Base-by-base conservation (phyloP, 1,140 invertebrate species). In the Habropoda laboriosa region DNA sequence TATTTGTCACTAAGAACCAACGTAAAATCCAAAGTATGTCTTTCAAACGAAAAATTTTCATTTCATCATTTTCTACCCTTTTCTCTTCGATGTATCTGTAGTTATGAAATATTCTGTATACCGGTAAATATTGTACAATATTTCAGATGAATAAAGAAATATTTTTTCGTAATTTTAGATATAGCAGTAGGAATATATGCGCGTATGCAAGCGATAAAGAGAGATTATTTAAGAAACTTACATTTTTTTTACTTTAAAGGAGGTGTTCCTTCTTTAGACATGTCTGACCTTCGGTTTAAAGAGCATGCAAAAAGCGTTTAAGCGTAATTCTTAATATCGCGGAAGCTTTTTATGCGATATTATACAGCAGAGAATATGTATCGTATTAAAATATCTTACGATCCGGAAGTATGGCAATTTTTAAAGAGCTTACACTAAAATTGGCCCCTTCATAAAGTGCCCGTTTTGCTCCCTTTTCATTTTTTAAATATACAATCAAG, bases 401-500 rank as follows among this genome's bases (percentile, higher is more conserved):
- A 30, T 71, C 66, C 66, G 75, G 66, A 77, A 77, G 66, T 40
- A 60, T 32, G 66, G 32, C 7, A 49, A 0, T 49, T n/a, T 77
- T 24, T 2, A n/a, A 68, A 21, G 51, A 40, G 5, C 21, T 57
- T 38, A 18, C 24, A 21, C 1, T 12, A 66, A 35, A 21, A 42
- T 45, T 45, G 6, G 16, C n/a, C 30, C 64, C 51, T 68, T 76
- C 74, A 55, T 42, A 68, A 76, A 45, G n/a, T 38, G 3, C 2
- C 6, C 12, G 24, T 27, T 8, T 32, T 30, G 7, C 18, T 32
- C n/a, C 6, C 3, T 24, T 45, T 13, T 40, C 13, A 58, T 30
- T 32, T 58, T 18, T 24, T 30, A 27, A 13, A 27, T 21, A 21
- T 21, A 30, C 1, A 40, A 7, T 38, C 0, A 24, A 30, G 30